A percentile compares a stretch with the other conserved stretches of the same genome.
These are phyloP conservation scores for Paramormyrops kingsleyae DNA, from an alignment of 2,113 vertebrate species.

Conservation along the genomic window DNA sequence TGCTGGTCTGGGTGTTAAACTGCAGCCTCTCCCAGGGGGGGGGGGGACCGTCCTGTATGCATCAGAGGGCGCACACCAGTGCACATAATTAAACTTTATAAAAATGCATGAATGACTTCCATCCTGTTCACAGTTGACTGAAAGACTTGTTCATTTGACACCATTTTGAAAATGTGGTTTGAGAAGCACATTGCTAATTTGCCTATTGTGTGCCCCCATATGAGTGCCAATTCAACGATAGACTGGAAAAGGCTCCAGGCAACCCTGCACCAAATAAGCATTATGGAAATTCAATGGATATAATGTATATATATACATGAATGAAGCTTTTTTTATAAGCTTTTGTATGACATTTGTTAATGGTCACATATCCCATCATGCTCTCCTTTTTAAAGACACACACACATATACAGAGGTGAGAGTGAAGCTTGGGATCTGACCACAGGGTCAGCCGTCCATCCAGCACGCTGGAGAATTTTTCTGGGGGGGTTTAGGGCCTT, in stretches of 20 bases:
- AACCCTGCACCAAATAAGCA: not conserved
- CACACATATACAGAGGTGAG: not conserved
- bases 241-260: not conserved
- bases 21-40: not conserved
- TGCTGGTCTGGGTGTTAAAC: not conserved
- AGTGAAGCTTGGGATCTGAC: not conserved
- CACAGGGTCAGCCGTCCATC: not conserved
- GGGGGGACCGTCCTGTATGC: not conserved
- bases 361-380: not conserved
- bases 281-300: too few species aligned
- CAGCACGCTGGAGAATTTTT: not conserved
- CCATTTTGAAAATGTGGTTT: not conserved
- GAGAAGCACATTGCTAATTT: not conserved
- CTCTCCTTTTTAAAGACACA: not conserved
- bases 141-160: not conserved
- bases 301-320: not conserved
- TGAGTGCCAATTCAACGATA: not conserved
- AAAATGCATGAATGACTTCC: not conserved
- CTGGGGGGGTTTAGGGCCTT: not conserved
- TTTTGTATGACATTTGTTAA: not conserved
- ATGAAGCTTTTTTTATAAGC: not conserved
- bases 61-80: not conserved
- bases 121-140: not conserved
- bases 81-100: not conserved
- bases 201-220: not conserved